A percentile compares a stretch with the other conserved stretches of the same genome.
Conservation (phyloP, 2,888 invertebrate genomes). For the Euclidia mi region DNA sequence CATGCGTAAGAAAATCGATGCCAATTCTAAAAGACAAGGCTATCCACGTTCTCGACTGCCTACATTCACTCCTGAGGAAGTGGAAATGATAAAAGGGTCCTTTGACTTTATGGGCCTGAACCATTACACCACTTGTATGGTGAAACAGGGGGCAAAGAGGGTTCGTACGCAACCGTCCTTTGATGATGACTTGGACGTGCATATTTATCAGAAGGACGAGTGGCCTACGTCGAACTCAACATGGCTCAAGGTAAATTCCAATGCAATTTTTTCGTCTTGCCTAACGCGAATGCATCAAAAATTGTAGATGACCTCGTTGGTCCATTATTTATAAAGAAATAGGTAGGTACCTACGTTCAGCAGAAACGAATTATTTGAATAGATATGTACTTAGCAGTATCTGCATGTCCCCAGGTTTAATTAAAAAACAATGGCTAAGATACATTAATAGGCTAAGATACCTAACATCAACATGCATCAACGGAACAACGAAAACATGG, state of each 20-base stretch:
- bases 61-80: slow-evolving; percentile 90
- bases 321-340: too few relatives aligned
- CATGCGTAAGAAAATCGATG: slow-evolving; percentile 90
- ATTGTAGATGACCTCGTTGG: too few relatives aligned
- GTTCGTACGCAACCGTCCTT: slow-evolving; percentile 69
- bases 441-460: too few relatives aligned
- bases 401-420: too few relatives aligned
- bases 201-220: slow-evolving; percentile 73
- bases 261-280: too few relatives aligned
- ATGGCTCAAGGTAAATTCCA: slow-evolving; percentile 83
- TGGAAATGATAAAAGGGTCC: slow-evolving; percentile 89
- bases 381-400: too few relatives aligned
- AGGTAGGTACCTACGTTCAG: too few relatives aligned
- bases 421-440: too few relatives aligned
- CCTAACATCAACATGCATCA: too few relatives aligned
- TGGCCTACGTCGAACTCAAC: slow-evolving; percentile 86
- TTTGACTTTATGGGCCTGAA: slow-evolving; percentile 94
- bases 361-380: too few relatives aligned
- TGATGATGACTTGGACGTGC: slow-evolving; percentile 78
- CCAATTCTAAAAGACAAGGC: slow-evolving; percentile 90
- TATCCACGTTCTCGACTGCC: slow-evolving; percentile 91
- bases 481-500: too few relatives aligned
- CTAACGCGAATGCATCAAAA: too few relatives aligned
- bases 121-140: slow-evolving; percentile 91
- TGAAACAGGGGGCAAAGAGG: slow-evolving; percentile 64